Evolutionary conservation across 2,113 vertebrate genomes (phyloP), one percentile per base, ranked within the genome.

Genomic region (Odocoileus hemionus): DNA sequence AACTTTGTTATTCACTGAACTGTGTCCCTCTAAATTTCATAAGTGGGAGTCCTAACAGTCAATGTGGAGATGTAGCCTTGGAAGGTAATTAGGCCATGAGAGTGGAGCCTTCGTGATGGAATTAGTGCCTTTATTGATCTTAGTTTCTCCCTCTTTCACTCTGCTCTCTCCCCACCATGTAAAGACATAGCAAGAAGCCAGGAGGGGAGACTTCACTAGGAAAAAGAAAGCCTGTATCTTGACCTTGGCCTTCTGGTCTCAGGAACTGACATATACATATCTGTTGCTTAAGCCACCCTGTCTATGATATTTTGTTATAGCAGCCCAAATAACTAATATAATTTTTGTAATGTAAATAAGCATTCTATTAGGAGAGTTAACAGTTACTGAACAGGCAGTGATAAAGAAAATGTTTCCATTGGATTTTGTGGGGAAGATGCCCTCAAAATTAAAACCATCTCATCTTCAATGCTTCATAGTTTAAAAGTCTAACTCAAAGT

Each of bases 401-500:
- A 57, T 60, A 14, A 92, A 85, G n/a, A 89, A 12, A 76, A 50
- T n/a, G 4, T 50, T 86, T 95, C 58, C 89, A 10, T 61, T 92
- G 90, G 88, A 88, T 60, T 91, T 96, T 94, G 7, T 7, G 82
- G 60, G 67, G 28, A 92, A 89, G 74, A 58, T 54, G 45, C 7
- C 9, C 19, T 70, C 9, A 13, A 76, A 91, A 84, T 76, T 74
- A 93, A 96, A 97, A 70, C 43, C 76, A 83, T 2, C 16, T 97
- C 76, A 61, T 45, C 23, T 89, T 86, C 83, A 91, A n/a, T 12
- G 30, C 47, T 33, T 92, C 76, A 50, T 45, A 33, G 25, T 79
- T 95, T 88, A 64, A 85, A 94, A 96, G 76, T 91, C 54, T 97
- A 90, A 94, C 80, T 96, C 94, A 91, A 54, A 97, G 43, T 82